A percentile compares a stretch with the other conserved stretches of the same genome.
Conservation (phyloP, 2,888 invertebrate species). For the Melikaiella ostensackeni region DNA sequence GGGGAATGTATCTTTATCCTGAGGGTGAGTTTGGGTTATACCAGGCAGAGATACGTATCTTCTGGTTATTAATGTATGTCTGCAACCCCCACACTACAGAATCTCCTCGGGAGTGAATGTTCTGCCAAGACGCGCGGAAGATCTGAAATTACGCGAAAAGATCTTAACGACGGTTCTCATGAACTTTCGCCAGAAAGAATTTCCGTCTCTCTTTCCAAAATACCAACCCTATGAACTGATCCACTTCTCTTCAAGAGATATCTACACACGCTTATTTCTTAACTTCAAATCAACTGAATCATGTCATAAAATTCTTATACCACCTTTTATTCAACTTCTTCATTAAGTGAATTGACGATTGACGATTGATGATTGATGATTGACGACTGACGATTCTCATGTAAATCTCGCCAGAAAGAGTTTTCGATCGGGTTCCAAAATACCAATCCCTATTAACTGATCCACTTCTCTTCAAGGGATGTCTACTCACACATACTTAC, state of each 20-base stretch:
- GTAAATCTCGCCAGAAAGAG: slow-evolving; percentile 42
- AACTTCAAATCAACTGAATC: neutral
- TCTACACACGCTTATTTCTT: neutral
- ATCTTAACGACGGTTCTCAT: slow-evolving; percentile 65
- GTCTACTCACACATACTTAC: neutral
- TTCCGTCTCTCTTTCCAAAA: slow-evolving; percentile 11
- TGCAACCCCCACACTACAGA: slow-evolving; percentile 65
- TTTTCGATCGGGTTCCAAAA: slow-evolving; percentile 16
- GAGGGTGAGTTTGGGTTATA: slow-evolving; percentile 62
- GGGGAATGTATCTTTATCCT: slow-evolving; percentile 66
- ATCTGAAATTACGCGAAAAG: slow-evolving; percentile 67
- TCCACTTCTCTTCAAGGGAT: neutral
- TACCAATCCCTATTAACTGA: neutral
- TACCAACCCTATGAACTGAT: neutral
- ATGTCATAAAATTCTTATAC: too few relatives aligned
- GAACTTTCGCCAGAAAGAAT: slow-evolving; percentile 36
- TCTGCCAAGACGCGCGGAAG: slow-evolving; percentile 60
- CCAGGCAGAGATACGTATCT: slow-evolving; percentile 72
- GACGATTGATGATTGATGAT: too few relatives aligned
- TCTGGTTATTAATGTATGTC: slow-evolving; percentile 75
- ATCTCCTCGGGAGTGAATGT: slow-evolving; percentile 57
- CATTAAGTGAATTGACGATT: too few relatives aligned
- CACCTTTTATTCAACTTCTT: too few relatives aligned
- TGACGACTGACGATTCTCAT: slow-evolving; percentile 63
- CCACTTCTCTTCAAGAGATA: neutral